Base-by-base conservation (phyloP, 64 coral and sea anemone genomes). In the Dendrophyllia cribrosa region DNA sequence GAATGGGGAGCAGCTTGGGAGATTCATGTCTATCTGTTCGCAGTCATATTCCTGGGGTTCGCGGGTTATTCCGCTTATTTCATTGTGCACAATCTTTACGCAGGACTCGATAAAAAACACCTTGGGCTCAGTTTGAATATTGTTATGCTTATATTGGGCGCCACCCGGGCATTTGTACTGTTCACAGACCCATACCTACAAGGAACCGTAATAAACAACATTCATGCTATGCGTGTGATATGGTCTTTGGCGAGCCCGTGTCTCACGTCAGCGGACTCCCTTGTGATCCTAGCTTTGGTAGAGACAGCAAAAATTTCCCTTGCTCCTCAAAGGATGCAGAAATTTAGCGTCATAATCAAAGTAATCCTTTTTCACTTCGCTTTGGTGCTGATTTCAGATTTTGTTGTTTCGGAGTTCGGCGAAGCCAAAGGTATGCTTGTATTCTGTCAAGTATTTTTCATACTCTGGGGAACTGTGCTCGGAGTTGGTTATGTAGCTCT, bases 171-270 rank as follows among this genome's bases (percentile, higher is more conserved):
- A 34, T 89, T 94, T 82, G 58, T 94, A 59, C 66, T 94, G 20
- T 89, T 89, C 50, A 73, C 77, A 43, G 92, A 94, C 34, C 92
- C 92, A 3, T 94, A 94, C 2, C 66, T 81, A 16, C 92, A 94
- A 89, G 86, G 92, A 51, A 74, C 52, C 43, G n/a, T 71, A 12
- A 51, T 89, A 55, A 48, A 70, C 56, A 77, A 74, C 8, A 52
- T 65, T 25, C 50, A 26, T 17, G 14, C 26, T 9, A 89, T 81
- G 43, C 75, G 70, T 23, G 23, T 94, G 4, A 21, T 89, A 16
- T 94, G 92, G 92, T 74, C 87, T 7, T 43, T 94, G 2, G 86
- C 43, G 7, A 79, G 88, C 8, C 86, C 92, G 1, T 87, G 86
- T 9, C 64, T 94, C 3, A 60, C 85, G 15, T 66, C 92, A 20